These are phyloP conservation scores for Pedionomus torquatus DNA, from an alignment of 2,113 vertebrate species.

Conservation along the genomic window DNA sequence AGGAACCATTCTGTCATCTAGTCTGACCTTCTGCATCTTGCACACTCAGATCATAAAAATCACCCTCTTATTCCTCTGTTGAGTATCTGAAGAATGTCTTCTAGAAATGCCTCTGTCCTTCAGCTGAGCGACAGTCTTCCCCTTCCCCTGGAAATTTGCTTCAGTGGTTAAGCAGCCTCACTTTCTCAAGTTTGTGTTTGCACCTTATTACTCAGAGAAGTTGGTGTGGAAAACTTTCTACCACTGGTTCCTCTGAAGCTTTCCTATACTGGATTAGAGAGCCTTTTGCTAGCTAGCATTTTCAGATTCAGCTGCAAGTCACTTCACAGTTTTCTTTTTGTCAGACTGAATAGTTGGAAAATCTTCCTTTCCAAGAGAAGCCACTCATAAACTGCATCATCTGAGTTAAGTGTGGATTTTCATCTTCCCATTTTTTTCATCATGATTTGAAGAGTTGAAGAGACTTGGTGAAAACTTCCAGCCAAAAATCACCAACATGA, in stretches of 20 bases:
- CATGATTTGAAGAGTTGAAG: not conserved
- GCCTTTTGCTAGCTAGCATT: not conserved
- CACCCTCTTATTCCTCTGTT: not conserved
- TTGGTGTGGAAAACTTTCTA: not conserved
- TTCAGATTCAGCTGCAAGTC: not conserved
- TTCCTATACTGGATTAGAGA: not conserved
- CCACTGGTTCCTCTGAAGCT: not conserved
- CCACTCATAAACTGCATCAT: not conserved
- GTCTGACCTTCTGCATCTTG: not conserved
- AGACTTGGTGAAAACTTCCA: not conserved
- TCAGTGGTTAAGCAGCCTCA: not conserved
- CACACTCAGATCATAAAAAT: not conserved
- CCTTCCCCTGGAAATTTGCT: not conserved
- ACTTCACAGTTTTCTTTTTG: not conserved
- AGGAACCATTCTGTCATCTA: not conserved
- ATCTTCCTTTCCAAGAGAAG: not conserved
- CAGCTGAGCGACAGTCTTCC: not conserved
- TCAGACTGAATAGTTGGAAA: not conserved
- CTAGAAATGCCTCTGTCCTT: not conserved
- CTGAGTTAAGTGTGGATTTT: not conserved
- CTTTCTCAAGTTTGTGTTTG: not conserved
- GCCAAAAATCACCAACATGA: not conserved
- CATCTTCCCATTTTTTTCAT: not conserved
- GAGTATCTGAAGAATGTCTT: not conserved
- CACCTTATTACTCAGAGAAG: not conserved